Base-by-base conservation (phyloP, 2,797 vertebrate species). In the Darevskia nairensis region DNA sequence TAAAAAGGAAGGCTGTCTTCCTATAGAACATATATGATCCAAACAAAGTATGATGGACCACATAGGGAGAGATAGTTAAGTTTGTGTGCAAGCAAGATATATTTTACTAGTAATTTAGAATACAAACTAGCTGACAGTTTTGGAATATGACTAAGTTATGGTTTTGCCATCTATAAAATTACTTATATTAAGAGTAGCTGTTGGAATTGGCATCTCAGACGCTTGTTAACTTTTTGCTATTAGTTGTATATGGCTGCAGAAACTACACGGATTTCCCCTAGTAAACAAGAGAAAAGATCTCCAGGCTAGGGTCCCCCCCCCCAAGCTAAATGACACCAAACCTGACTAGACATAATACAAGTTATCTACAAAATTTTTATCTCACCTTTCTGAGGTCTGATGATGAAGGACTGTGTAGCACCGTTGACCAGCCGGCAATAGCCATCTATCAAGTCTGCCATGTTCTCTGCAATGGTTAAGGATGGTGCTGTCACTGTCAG, bases 401-500 rank as follows among this genome's bases (percentile, higher is more conserved):
- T 96, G 76, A 99, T 99, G 92, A 99, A 98, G 27, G 99, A 99
- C 80, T 99, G 98, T 0, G 97, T 97, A 93, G 98, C 97, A 84
- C 98, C 98, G 6, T 97, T 98, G 94, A 98, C 97, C 86, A 99
- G 98, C 1, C 99, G 98, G 96, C 99, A 99, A 92, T 99, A 99
- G 2, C 99, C 99, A 1, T 99, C 98, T 91, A 99, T 99, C 95
- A 99, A 93, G 96, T 99, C 99, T 0, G 99, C 99, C 98, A 99
- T 98, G 92, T 99, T 99, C 96, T 99, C 99, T 0, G 98, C 98
- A 80, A 97, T 98, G 96, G 97, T 98, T 94, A 99, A 97, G 79
- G 98, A 99, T 0, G 98, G 98, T 46, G 98, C 99, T 59, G 98
- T 99, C 95, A 99, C 98, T 90, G 98, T 99, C 94, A 99, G 98